Base-by-base conservation (phyloP, 2,113 vertebrate genomes). In the Semnornis frantzii region DNA sequence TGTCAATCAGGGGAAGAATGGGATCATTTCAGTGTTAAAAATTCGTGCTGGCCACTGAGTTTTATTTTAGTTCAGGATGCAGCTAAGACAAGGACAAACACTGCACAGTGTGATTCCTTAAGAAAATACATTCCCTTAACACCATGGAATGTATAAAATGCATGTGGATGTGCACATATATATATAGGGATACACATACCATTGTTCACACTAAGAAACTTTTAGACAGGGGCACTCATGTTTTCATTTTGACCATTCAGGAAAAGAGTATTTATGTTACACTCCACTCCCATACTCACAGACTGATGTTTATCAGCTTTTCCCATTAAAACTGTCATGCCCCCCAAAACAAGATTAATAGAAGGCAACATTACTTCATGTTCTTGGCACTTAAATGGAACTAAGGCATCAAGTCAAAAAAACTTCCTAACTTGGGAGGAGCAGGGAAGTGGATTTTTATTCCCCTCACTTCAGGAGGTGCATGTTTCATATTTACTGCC, bases 271-370 rank as follows among this genome's bases (percentile, higher is more conserved):
- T 98, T 98, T 98, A 96, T 95, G 95, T 96, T 96, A 86, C 66
- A 78, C 93, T 96, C 95, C 95, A 94, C 95, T 97, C 97, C 97
- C 92, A 95, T 96, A 96, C 97, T 97, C 92, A 72, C 90, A 97
- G 97, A 97, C 97, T 93, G 97, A 98, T 97, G 94, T 83, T 97
- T 98, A 98, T 98, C 97, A 96, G 97, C 94, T 97, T 97, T 96
- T 96, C 96, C 97, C 97, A 94, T 97, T 97, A 97, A 97, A 97
- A 85, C 97, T 98, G 97, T 97, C 97, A 96, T 93, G 94, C 96
- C 94, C 85, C 60, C 82, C 95, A 80, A 97, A 96, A 92, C 79
- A 96, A 97, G 97, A 98, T 97, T 96, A 97, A 98, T 92, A 97
- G 96, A 97, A 97, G 95, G 91, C 94, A 85, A 96, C 96, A 97